Evolutionary conservation across 2,888 invertebrate genomes (phyloP).

Genomic region (Cylindroiulus punctatus): DNA sequence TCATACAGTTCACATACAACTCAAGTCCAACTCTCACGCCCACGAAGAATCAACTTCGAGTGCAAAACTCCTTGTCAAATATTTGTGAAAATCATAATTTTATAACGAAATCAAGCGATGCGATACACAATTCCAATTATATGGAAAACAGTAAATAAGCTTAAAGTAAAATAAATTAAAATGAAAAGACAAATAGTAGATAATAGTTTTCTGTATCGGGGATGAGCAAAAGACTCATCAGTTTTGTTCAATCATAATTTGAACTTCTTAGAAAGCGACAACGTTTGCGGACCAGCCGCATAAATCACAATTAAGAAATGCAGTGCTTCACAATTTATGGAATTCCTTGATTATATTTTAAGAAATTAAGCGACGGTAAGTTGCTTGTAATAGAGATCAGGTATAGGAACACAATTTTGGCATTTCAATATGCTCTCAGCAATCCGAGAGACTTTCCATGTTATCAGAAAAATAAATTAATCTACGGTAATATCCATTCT

Average conservation of each 20-base stretch:
- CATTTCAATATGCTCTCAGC: not conserved
- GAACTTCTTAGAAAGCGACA: no score
- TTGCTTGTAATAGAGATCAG: not conserved
- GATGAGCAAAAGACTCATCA: no score
- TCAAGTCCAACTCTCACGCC: no score
- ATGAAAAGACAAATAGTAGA: not conserved
- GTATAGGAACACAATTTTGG: constrained; percentile 1
- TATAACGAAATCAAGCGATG: not conserved
- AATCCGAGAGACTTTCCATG: not conserved
- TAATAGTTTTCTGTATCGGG: not conserved
- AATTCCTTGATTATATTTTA: not conserved
- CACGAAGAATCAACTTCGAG: not conserved
- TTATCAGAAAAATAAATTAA: constrained; percentile 18
- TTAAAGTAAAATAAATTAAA: not conserved
- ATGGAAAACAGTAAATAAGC: no score
- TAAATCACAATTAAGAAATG: not conserved
- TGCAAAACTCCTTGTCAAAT: not conserved
- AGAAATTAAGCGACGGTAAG: not conserved
- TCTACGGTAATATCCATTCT: not conserved
- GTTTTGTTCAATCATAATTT: no score
- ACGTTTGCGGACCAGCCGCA: constrained; percentile 35
- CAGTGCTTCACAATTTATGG: not conserved
- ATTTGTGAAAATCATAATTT: not conserved
- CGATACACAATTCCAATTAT: constrained; percentile 36
- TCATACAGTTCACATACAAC: no score